Conservation (phyloP, 2,113 vertebrate genomes). For the Microcebus jonahi region DNA sequence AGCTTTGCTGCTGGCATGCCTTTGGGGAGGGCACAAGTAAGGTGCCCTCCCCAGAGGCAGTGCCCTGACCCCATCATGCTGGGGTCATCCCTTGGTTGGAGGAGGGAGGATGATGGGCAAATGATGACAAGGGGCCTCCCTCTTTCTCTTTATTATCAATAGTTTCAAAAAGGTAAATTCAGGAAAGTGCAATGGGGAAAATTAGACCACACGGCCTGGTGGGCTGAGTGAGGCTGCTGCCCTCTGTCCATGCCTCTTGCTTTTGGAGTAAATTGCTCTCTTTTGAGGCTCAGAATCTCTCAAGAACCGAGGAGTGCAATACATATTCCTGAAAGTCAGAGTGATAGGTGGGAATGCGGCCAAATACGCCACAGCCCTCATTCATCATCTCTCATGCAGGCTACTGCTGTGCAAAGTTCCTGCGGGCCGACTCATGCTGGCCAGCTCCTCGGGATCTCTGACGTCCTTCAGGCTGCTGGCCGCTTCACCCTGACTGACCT, state of each 20-base stretch:
- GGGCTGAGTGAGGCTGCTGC: background rate
- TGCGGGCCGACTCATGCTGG: background rate
- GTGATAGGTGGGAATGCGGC: background rate
- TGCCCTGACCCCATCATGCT: too few relatives aligned
- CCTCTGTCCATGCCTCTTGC: background rate
- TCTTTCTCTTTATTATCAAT: background rate
- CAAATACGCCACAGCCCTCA: background rate
- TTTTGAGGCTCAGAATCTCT: background rate
- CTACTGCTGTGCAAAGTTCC: background rate
- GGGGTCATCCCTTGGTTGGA: background rate
- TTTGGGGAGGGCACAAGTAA: rapidly evolving
- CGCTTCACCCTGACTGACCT: background rate
- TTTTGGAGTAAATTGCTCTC: background rate
- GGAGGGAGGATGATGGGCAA: background rate
- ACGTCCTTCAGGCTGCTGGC: background rate
- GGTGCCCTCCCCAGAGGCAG: too few relatives aligned
- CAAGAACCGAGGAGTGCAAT: background rate
- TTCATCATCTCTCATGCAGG: background rate
- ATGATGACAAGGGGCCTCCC: background rate
- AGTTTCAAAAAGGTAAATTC: background rate
- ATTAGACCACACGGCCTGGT: background rate
- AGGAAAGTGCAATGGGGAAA: background rate
- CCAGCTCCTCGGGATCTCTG: background rate
- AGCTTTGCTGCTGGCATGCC: background rate
- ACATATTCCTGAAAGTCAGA: constrained; percentile 47